phyloP scores from a whole-genome alignment of 2,888 invertebrate genomes.

The Troides helena region DNA sequence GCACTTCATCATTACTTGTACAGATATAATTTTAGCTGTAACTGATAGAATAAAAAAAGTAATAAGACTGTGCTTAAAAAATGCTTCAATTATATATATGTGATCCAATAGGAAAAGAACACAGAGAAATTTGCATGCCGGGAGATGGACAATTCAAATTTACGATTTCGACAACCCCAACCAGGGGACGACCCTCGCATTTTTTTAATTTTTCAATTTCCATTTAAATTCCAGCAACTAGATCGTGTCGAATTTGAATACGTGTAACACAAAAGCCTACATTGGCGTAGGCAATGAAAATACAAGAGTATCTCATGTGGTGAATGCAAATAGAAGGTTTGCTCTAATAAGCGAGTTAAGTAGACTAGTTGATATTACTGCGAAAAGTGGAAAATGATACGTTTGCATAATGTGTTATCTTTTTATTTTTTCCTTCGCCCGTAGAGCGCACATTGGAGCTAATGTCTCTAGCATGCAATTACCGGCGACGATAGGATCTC shows the following conservation, averaged over 20 bases:
- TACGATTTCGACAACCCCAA: constrained; percentile 72
- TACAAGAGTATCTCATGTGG: neutral
- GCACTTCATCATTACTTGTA: too few species aligned
- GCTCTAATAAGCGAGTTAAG: constrained; percentile 9
- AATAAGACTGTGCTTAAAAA: neutral
- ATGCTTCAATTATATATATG: constrained; percentile 10
- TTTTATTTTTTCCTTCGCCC: constrained; percentile 35
- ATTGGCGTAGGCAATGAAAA: neutral
- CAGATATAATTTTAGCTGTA: too few species aligned
- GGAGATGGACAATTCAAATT: constrained; percentile 79
- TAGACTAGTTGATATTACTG: constrained; percentile 25
- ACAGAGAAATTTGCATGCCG: constrained; percentile 73
- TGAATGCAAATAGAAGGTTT: neutral
- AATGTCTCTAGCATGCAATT: constrained; percentile 73
- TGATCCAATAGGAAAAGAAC: constrained; percentile 58
- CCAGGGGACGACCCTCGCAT: constrained; percentile 67
- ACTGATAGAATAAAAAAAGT: too few species aligned
- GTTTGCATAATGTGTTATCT: constrained; percentile 18
- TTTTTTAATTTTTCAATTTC: constrained; percentile 79
- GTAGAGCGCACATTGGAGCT: constrained; percentile 41
- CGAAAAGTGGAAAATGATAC: constrained; percentile 29
- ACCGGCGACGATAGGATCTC: constrained; percentile 64
- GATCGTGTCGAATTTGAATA: constrained; percentile 47
- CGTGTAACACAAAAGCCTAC: constrained; percentile 21
- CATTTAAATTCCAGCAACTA: constrained; percentile 74